Evolutionary conservation across 53 echinoderm and acorn worm genomes (phyloP), one percentile per base, ranked within the genome.

Genomic region (Holothuria scabra): DNA sequence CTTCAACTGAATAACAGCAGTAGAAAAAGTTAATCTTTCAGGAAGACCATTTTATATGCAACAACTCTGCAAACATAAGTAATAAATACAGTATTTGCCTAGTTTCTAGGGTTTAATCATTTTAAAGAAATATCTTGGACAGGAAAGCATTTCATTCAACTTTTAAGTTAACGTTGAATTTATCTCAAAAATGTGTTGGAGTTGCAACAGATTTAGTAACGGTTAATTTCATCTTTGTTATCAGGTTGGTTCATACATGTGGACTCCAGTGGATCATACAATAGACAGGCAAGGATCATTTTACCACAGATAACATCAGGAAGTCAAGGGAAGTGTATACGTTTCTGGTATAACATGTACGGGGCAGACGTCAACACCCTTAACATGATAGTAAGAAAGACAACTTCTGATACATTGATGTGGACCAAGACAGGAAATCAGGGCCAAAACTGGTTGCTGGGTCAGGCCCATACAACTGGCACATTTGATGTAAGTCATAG

Each of bases 291-390:
- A 22, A 41, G 65, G 1, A 37, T 81, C 63, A 16, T 64, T 8
- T 21, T 46, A 8, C 81, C 81, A n/a, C n/a, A 61, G 44, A 81
- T 81, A 3, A 81, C 61, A 21, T 32, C 62, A 6, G 59, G 60
- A n/a, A 31, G 33, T 5, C 30, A 69, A 34, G 81, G 81, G 10
- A 81, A 81, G 63, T 81, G 81, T 59, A 20, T 81, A 16, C 81
- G 81, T 22, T 81, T 81, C 81, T 81, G 81, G 81, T 81, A 81
- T 48, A 60, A 81, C 64, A 81, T 81, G 81, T 61, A 61, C 46
- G 81, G 81, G 7, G 62, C 81, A 12, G 64, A 60, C 12, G 28
- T 81, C 63, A 63, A 81, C 44, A 81, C 81, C 23, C 81, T 81
- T 60, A 81, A 81, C 62, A 32, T 81, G 81, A 62, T 62, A 28